Evolutionary conservation across 2,888 invertebrate genomes (phyloP).

Genomic region (Hymenopus coronatus): DNA sequence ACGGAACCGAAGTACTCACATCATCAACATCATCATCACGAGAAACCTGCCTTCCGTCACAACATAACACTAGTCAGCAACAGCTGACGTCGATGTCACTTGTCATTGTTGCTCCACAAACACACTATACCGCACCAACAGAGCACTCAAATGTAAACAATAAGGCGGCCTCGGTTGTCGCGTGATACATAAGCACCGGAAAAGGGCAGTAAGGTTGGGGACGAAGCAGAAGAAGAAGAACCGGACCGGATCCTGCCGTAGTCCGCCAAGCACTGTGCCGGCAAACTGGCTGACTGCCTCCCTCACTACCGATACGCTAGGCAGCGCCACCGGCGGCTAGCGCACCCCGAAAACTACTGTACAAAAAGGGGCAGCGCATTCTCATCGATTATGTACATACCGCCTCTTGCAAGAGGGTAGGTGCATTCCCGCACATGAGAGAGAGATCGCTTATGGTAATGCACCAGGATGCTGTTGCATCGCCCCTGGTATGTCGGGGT

Average conservation of each 20-base stretch:
- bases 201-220: neutral
- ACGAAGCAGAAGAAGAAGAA: neutral
- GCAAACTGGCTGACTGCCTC: neutral
- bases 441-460: too few species aligned
- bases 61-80: neutral
- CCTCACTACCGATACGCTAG: neutral
- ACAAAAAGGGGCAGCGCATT: neutral
- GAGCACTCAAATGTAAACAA: neutral
- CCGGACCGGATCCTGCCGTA: neutral
- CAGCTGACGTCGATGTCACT: neutral
- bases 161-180: neutral
- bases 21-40: neutral
- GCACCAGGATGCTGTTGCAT: too few species aligned
- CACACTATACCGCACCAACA: neutral
- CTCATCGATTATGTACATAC: neutral
- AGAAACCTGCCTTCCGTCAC: neutral
- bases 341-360: neutral
- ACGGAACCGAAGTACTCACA: conserved; percentile 2
- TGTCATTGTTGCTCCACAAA: neutral
- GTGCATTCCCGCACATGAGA: neutral
- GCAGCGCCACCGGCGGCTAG: neutral
- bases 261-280: neutral
- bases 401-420: neutral
- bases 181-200: neutral
- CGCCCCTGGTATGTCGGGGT: too few species aligned